phyloP scores from a whole-genome alignment of 2,113 vertebrate species.

The Macquaria australasica region DNA sequence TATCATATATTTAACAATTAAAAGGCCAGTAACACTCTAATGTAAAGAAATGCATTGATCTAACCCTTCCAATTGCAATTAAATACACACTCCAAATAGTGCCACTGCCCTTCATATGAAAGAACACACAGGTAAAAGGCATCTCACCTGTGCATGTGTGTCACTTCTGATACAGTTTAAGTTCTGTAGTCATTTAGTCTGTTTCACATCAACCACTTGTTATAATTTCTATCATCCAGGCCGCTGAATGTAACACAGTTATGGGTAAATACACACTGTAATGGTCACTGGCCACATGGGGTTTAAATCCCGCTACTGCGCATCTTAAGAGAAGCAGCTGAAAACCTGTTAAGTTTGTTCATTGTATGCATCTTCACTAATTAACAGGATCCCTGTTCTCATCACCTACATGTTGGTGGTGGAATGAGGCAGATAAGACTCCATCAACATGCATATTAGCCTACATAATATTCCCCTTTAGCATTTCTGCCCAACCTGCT shows the following conservation, averaged over 20 bases:
- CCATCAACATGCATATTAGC: background rate
- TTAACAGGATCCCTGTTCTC: background rate
- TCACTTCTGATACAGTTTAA: background rate
- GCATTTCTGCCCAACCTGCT: background rate
- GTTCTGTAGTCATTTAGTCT: background rate
- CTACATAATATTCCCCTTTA: background rate
- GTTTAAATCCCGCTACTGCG: background rate
- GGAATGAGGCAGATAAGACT: background rate
- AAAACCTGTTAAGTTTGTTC: background rate
- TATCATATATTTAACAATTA: background rate
- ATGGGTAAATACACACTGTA: too few species aligned
- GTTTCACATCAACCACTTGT: background rate
- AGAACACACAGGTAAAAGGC: background rate
- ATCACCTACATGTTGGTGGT: background rate
- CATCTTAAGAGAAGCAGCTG: background rate
- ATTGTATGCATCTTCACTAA: background rate
- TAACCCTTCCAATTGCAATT: background rate
- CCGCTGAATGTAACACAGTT: background rate
- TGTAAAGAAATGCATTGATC: background rate
- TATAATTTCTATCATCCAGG: background rate
- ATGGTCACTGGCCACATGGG: background rate
- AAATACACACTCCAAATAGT: background rate
- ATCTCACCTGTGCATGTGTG: background rate
- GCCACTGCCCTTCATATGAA: background rate
- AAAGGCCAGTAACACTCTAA: background rate